Base-by-base conservation (phyloP, 2,888 invertebrate genomes). In the Melanophora roralis region DNA sequence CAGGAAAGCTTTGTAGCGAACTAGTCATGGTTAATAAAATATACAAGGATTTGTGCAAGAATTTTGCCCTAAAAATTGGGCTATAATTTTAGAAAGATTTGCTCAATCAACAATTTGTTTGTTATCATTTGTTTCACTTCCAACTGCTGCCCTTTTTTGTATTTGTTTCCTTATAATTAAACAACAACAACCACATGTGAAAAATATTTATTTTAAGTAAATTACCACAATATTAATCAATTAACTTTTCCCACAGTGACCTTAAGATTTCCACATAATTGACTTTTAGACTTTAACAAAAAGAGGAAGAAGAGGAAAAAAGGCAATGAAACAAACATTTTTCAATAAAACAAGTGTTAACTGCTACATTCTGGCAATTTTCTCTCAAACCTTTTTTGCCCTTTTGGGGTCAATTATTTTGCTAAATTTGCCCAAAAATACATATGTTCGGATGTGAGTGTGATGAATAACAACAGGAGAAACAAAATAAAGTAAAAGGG, bases 341-440 rank as follows among this genome's bases (percentile, higher is more conserved):
- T 60, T 71, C 47, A 51, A 55, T 84, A 84, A 40, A 43, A 43
- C 85, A 83, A 84, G 86, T 81, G 82, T 84, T 83, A 85, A 83
- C 83, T 83, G 73, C 84, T 47, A 55, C 40, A 62, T 40, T 45
- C n/a, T 27, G 36, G 43, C 32, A 43, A 43, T 21, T 43, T 43
- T 3, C 23, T 47, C 64, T 57, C 55, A 57, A 16, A 53, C 49
- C 27, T 55, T 43, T 69, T 32, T 55, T 32, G 12, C 32, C 12
- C 38, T 67, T 72, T 34, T 34, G 73, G 68, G 49, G 84, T 82
- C 83, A 84, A 83, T 86, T 86, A 83, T 84, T 86, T 59, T 85
- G 84, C 83, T 84, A 85, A 85, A 88, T 88, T 86, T 88, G 84
- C 84, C 86, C 64, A 65, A 86, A 84, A 85, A 85, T 84, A 84